Evolutionary conservation across 2,797 vertebrate genomes (phyloP), one percentile per base, ranked within the genome.

Genomic region (Steatocranus sp.): DNA sequence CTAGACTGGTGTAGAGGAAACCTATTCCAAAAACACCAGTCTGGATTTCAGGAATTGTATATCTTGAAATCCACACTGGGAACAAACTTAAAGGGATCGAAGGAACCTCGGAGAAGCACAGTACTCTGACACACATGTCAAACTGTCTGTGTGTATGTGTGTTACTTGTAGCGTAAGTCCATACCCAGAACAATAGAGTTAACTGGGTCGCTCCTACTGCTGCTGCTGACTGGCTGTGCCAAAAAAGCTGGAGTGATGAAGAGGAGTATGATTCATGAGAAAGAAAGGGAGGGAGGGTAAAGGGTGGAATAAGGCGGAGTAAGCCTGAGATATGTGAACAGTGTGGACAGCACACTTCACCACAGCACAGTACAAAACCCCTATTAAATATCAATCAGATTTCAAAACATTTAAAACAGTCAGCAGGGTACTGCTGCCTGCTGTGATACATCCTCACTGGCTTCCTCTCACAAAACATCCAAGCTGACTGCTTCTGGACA

Each of bases 171-270:
- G 79, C 23, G 30, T 73, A 83, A 81, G 58, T 86, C 81, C 88
- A 88, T 76, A 90, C 80, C 61, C 80, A 87, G 85, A 91, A 94
- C 93, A 95, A 94, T 93, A 80, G 84, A 77, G 81, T 83, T 89
- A 94, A 94, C 84, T 95, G 91, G 94, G 94, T 92, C 90, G 75
- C 41, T 30, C 82, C 66, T 34, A 41, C 85, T 81, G 78, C 74
- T 38, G 27, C 86, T 81, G 78, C 51, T 3, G 77, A 88, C 80
- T 85, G 81, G 84, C 87, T 86, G 84, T 82, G 85, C 76, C 74
- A 87, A 93, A 94, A 93, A 70, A 94, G 91, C 92, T 94, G 94
- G 84, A 88, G 91, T 93, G 82, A 86, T 87, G 68, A 80, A 81
- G 83, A 74, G 61, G 78, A 86, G 53, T 30, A 38, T 74, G 82